Evolutionary conservation across 1,140 invertebrate genomes (phyloP).

Genomic region (Anastrepha obliqua): DNA sequence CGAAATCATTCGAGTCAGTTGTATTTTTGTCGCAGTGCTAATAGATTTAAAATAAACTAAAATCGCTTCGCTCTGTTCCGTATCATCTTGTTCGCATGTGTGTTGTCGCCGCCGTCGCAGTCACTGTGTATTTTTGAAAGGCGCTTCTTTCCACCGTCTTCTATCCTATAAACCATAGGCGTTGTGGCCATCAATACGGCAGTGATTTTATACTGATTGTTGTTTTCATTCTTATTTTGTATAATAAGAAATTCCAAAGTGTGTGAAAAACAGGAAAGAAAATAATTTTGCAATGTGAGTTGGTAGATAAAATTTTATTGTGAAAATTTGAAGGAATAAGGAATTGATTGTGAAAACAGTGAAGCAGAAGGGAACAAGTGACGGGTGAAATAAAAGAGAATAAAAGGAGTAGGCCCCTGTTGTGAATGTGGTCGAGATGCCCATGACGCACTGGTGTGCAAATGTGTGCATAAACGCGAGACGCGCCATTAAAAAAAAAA

Average conservation of each 20-base stretch:
- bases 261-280: neutral
- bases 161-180: neutral
- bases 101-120: neutral
- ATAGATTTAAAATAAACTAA: constrained; percentile 18
- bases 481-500: too few relatives aligned
- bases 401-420: too few relatives aligned
- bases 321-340: neutral
- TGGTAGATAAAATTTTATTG: neutral
- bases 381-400: too few relatives aligned
- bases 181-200: neutral
- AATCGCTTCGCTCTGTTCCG: neutral
- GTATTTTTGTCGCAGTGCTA: constrained; percentile 58
- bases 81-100: neutral
- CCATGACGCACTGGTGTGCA: too few relatives aligned
- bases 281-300: neutral
- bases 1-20: constrained; percentile 42
- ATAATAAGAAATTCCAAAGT: neutral
- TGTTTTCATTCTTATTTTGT: neutral
- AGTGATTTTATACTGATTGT: constrained; percentile 16
- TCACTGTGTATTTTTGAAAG: constrained; percentile 1
- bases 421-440: too few relatives aligned
- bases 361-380: neutral
- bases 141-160: neutral
- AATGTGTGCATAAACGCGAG: too few relatives aligned
- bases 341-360: neutral